Conservation (phyloP, 2,797 vertebrate species). For the Labeo calbasu region DNA sequence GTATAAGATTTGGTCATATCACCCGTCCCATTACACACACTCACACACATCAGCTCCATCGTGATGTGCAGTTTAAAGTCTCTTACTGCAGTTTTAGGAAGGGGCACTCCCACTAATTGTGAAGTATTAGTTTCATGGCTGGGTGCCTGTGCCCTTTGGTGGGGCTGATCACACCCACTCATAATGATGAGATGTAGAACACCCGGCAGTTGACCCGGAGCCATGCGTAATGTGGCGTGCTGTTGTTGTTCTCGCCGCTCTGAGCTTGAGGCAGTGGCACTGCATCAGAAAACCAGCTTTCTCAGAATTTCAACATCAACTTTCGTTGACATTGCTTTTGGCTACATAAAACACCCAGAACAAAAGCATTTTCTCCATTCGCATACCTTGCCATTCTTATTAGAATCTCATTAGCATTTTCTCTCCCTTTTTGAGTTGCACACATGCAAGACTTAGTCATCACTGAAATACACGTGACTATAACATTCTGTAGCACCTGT, state of each 20-base stretch:
- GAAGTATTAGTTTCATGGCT: conserved; percentile 38
- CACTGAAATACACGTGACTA: neutral
- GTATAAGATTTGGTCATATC: neutral
- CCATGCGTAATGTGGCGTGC: conserved; percentile 28
- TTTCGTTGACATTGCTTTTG: conserved; percentile 29
- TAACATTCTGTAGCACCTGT: neutral
- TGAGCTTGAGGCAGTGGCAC: conserved; percentile 33
- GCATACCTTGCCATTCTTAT: conserved; percentile 22
- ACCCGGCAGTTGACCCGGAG: conserved; percentile 53
- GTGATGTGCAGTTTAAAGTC: conserved; percentile 26
- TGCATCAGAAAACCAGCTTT: conserved; percentile 20
- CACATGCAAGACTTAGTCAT: conserved; percentile 3
- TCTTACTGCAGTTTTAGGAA: conserved; percentile 40
- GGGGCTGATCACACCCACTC: conserved; percentile 45
- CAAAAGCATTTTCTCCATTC: neutral
- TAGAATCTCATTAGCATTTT: conserved; percentile 26
- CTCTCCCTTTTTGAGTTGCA: conserved; percentile 7
- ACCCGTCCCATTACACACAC: neutral
- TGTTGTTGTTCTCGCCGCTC: conserved; percentile 29
- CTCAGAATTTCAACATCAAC: conserved; percentile 34
- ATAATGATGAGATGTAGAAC: conserved; percentile 55
- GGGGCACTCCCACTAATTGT: conserved; percentile 29
- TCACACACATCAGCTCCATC: neutral
- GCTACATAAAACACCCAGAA: conserved; percentile 24
- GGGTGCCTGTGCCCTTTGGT: conserved; percentile 42